phyloP scores from a whole-genome alignment of 2,888 invertebrate genomes.

The Noctua fimbriata region DNA sequence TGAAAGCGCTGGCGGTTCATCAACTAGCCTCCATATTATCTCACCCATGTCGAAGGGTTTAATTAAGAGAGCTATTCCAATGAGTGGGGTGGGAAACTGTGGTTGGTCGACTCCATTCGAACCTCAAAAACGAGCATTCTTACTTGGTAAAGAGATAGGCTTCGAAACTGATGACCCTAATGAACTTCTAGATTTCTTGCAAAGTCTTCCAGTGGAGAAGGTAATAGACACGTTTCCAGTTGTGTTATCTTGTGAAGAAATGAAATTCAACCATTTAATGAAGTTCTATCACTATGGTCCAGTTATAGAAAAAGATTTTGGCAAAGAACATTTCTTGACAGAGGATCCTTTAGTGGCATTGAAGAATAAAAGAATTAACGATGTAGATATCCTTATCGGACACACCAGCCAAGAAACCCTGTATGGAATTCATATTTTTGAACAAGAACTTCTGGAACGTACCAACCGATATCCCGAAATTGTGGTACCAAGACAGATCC shows the following conservation, averaged over 20 bases:
- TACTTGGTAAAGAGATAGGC: constrained; percentile 75
- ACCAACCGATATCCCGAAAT: constrained; percentile 72
- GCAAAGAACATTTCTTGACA: constrained; percentile 72
- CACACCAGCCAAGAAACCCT: constrained; percentile 92
- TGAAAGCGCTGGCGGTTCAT: constrained; percentile 75
- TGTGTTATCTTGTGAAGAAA: constrained; percentile 71
- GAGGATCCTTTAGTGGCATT: constrained; percentile 70
- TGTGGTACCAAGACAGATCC: constrained; percentile 73
- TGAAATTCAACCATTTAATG: constrained; percentile 54
- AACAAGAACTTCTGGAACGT: constrained; percentile 36
- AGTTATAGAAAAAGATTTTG: constrained; percentile 78
- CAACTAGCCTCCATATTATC: constrained; percentile 68
- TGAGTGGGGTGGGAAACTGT: constrained; percentile 73
- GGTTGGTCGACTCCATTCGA: constrained; percentile 73
- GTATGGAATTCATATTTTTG: constrained; percentile 57
- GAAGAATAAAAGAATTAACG: constrained; percentile 83
- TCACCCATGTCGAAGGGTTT: constrained; percentile 76
- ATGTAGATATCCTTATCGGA: constrained; percentile 92
- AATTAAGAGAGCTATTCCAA: constrained; percentile 71
- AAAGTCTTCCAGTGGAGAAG: constrained; percentile 71
- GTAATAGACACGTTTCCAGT: constrained; percentile 67
- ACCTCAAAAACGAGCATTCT: constrained; percentile 72
- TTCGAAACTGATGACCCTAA: constrained; percentile 72
- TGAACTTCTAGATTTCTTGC: constrained; percentile 74
- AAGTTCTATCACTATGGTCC: constrained; percentile 76